These are phyloP conservation scores for Meteorus colon DNA, from an alignment of 2,888 invertebrate species.

Conservation along the genomic window DNA sequence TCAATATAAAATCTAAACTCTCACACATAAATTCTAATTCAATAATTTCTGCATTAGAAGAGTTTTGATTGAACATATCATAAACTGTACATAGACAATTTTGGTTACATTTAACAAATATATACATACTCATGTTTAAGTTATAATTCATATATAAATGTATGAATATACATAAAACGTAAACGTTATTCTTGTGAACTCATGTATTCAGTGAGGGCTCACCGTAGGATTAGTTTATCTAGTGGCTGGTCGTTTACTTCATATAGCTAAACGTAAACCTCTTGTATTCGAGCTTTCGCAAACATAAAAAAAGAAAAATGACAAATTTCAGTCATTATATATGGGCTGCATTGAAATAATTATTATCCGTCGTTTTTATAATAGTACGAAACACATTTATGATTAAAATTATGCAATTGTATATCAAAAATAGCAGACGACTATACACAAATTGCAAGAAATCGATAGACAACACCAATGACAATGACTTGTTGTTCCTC, in stretches of 20 bases:
- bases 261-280: not conserved
- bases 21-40: too few species aligned
- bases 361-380: too few species aligned
- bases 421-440: too few species aligned
- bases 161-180: not conserved
- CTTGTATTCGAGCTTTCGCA: constrained; percentile 2
- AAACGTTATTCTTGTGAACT: not conserved
- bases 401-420: too few species aligned
- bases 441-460: not conserved
- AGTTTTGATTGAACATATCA: too few species aligned
- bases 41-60: too few species aligned
- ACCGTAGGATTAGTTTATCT: constrained; percentile 15
- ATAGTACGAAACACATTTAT: too few species aligned
- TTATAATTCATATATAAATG: not conserved
- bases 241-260: constrained; percentile 28
- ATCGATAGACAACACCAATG: not conserved
- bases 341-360: constrained; percentile 16
- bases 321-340: not conserved
- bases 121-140: not conserved
- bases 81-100: not conserved
- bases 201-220: not conserved
- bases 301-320: constrained; percentile 7
- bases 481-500: constrained; percentile 15
- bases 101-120: not conserved
- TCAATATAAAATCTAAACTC: too few species aligned